Conservation (phyloP, 2,888 invertebrate genomes). For the Apamea crenata region DNA sequence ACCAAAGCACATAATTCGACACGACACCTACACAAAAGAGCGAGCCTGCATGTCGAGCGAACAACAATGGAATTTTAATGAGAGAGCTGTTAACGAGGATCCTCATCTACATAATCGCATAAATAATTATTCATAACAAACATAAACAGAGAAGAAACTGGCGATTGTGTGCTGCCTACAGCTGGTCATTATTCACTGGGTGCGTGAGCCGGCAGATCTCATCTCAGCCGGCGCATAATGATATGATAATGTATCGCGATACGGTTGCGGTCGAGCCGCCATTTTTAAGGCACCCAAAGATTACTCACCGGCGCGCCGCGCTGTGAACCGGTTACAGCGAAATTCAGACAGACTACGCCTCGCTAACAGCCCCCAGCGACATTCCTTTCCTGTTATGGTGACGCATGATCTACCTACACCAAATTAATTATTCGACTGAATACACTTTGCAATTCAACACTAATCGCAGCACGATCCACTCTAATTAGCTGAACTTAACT, state of each 20-base stretch:
- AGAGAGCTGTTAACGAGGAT: conserved; percentile 83
- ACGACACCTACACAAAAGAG: conserved; percentile 79
- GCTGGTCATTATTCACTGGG: conserved; percentile 72
- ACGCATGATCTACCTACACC: conserved; percentile 44
- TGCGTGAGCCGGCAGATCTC: conserved; percentile 73
- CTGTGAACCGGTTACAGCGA: conserved; percentile 71
- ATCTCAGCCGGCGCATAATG: conserved; percentile 73
- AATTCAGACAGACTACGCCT: conserved; percentile 62
- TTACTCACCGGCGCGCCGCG: conserved; percentile 68
- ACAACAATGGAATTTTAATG: conserved; percentile 88
- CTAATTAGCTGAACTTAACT: conserved; percentile 26
- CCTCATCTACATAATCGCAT: conserved; percentile 87
- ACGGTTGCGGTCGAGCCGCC: conserved; percentile 69
- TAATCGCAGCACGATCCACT: conserved; percentile 23
- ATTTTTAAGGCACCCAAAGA: conserved; percentile 74
- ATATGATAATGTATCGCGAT: conserved; percentile 76
- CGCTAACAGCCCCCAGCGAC: conserved; percentile 57
- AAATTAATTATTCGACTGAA: conserved; percentile 36
- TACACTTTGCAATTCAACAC: conserved; percentile 28
- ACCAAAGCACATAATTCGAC: conserved; percentile 72
- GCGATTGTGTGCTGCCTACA: conserved; percentile 72
- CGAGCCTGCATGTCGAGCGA: conserved; percentile 77
- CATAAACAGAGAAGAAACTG: conserved; percentile 78
- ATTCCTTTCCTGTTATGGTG: conserved; percentile 71
- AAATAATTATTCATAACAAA: conserved; percentile 86